Evolutionary conservation across 2,113 vertebrate genomes (phyloP).

Genomic region (Pelusios castaneus): DNA sequence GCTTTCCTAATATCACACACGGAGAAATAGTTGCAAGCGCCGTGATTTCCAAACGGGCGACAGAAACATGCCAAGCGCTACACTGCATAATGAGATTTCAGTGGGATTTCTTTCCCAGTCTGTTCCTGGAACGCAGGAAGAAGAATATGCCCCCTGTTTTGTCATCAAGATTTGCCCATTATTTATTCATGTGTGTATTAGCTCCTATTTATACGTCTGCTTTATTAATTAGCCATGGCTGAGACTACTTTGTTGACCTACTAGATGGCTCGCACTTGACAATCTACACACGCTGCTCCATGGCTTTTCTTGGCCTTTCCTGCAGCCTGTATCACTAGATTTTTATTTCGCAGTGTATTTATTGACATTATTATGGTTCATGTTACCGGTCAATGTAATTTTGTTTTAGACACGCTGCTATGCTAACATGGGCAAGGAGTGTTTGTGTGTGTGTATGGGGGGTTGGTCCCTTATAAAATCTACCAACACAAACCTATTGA

Average conservation of each 20-base stretch:
- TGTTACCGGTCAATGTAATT: neutral
- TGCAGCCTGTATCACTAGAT: neutral
- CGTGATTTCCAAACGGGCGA: neutral
- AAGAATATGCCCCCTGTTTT: neutral
- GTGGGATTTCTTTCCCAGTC: neutral
- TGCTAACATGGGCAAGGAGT: neutral
- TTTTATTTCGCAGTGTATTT: neutral
- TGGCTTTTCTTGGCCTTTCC: neutral
- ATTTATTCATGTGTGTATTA: slow-evolving; percentile 19
- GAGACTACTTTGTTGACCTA: neutral
- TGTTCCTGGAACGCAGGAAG: neutral
- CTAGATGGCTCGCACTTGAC: neutral
- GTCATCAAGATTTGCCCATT: slow-evolving; percentile 7
- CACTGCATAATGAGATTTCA: neutral
- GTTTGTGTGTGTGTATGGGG: too few species aligned
- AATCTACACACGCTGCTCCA: neutral
- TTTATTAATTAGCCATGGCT: neutral
- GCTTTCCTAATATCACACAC: neutral
- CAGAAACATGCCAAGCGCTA: neutral
- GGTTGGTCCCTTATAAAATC: neutral
- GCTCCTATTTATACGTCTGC: neutral
- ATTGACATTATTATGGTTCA: neutral
- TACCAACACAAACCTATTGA: neutral
- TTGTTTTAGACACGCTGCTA: neutral
- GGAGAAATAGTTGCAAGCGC: neutral